Evolutionary conservation across 1,140 invertebrate species (phyloP), one percentile per base, ranked within the genome.

Genomic region (Microplitis demolitor): DNA sequence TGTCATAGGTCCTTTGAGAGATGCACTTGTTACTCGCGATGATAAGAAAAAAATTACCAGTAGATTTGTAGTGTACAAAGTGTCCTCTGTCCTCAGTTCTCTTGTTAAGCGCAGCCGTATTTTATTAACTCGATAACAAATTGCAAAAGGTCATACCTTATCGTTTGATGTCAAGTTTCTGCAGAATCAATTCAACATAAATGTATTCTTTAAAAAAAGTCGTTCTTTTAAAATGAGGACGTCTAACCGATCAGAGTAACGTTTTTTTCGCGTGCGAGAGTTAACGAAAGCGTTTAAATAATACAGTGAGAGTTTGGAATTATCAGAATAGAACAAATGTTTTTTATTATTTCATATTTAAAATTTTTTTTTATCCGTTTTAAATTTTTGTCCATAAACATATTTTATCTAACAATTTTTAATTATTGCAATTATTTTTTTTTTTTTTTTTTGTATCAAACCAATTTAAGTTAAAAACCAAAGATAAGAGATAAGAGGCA

Each of bases 261-360:
- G 58, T 5, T 35, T 37, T 35, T 61, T 16, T 58, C 37, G 56
- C 39, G 54, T 72, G 64, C 35, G 50, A 72, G 56, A 61, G 62
- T 73, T 70, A 66, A 74, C 63, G 72, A 66, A 74, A 74, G 67
- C 67, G 72, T 74, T 74, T 39, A 74, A 72, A 70, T 39, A 67
- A 45, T 34, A 39, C 53, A 74, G 72, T 69, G 72, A 69, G 72
- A 74, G 72, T 73, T 61, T 51, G 45, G 31, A 64, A 69, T 66
- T 69, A 69, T 61, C 45, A 66, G 54, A 62, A 69, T 56, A 69
- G 54, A 69, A 54, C 61, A 14, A 53, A 13, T 64, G 33, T 54
- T 71, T 35, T 62, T 24, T 6, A 58, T 58, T 31, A 31, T 60
- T 60, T 8, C 4, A 33, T n/a, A 11, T 60, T 60, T 31, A 3